Evolutionary conservation across 2,797 vertebrate species (phyloP), one percentile per base, ranked within the genome.

Genomic region (Crypturellus tataupa): DNA sequence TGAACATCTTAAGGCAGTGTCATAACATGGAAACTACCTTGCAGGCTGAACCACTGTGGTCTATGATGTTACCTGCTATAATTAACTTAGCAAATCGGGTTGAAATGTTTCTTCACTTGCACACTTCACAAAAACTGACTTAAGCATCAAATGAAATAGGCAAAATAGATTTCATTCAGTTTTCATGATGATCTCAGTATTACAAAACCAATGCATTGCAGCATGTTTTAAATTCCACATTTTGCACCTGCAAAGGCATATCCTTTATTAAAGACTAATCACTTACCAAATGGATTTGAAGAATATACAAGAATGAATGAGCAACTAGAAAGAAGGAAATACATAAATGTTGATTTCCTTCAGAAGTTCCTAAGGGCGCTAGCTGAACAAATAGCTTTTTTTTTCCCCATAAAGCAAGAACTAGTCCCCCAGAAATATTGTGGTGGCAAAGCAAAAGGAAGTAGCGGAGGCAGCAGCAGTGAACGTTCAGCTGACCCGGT

Each of bases 11-110:
- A 78, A 68, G 18, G 24, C 49, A 31, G 44, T 56, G 56, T 75
- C 75, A 82, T 58, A 89, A 62, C 18, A 19, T 62, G 90, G 76
- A 93, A 95, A 88, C 46, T 79, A 47, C 88, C 83, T 93, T 93
- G 86, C 86, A 80, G 14, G 76, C 33, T 89, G 33, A 89, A 80
- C 71, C 58, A 65, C 68, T 68, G 53, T 65, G 75, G 60, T 80
- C 84, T 82, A 46, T 87, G 56, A 80, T 89, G 83, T 67, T 86
- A 70, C 71, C 51, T 59, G 40, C 90, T 94, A 73, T 85, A 90
- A 95, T 89, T 95, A 84, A 82, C 73, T 76, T 33, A 40, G 4
- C 27, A 42, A 80, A 90, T 51, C 64, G 64, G 27, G 35, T 78
- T 68, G 77, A 94, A 93, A 82, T 56, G 20, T 56, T 86, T 63